Base-by-base conservation (phyloP, 2,113 vertebrate species). In the Centropristis striata region DNA sequence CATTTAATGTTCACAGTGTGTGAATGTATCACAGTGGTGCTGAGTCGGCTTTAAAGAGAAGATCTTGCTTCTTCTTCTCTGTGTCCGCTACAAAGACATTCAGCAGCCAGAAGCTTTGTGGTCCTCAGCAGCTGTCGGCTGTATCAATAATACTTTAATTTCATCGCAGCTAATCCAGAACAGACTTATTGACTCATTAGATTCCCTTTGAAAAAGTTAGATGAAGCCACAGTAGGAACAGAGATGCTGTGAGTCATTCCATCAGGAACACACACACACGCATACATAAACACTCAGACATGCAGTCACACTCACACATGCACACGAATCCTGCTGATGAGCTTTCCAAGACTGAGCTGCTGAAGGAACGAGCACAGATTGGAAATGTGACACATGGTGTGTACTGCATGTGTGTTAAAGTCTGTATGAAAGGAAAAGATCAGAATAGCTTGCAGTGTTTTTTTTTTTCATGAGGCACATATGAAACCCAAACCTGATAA, bases 301-400 rank as follows among this genome's bases (percentile, higher is more conserved):
- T 66, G 37, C 82, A 78, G 59, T 54, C 61, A 47, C 70, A 63
- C 78, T 59, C 4, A 20, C 37, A 39, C 53, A 49, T 1, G 39
- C 80, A 80, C 73, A 75, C 77, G 27, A 65, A 54, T 68, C 79
- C 64, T 59, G 73, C 64, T 57, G 69, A 63, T 69, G 61, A 84
- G 75, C 54, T 77, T 59, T 88, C 69, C 70, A 39, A 71, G 78
- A 71, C 68, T 89, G 87, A 90, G 60, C 85, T 84, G 75, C 78
- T 84, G 51, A 20, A 78, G 81, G 74, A 82, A 66, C 81, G 82
- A 84, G 77, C 77, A 83, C 83, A 88, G 81, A 86, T 78, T 72
- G 80, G 61, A 79, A 55, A 46, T 51, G 25, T 83, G 77, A 85
- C 71, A 80, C 71, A 78, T 88, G 83, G 21, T 59, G 73, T 71